A percentile compares a stretch with the other conserved stretches of the same genome.
These are phyloP conservation scores for Chymomyza caudatula DNA, from an alignment of 2,888 invertebrate genomes.

Conservation along the genomic window DNA sequence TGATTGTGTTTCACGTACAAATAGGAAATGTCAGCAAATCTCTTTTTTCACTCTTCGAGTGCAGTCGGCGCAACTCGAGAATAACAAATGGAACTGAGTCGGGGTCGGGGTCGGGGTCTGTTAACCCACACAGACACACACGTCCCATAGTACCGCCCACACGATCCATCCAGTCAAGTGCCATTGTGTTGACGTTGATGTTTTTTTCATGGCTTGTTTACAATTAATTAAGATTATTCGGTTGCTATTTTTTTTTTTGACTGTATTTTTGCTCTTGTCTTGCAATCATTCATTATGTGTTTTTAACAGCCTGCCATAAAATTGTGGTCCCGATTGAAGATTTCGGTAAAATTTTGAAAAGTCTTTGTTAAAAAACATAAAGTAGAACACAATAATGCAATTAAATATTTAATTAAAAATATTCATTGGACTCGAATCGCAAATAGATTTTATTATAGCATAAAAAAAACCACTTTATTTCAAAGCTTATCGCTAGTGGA, in stretches of 20 bases:
- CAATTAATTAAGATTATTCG: constrained; percentile 60
- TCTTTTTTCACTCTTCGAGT: constrained; percentile 38
- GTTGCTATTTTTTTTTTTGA: constrained; percentile 46
- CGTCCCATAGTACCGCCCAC: not conserved
- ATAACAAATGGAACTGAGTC: constrained; percentile 19
- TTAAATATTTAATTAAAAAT: not conserved
- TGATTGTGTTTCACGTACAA: constrained; percentile 55
- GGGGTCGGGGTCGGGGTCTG: not conserved
- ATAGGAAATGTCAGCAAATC: constrained; percentile 51
- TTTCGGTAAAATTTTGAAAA: not conserved
- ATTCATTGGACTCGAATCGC: not conserved
- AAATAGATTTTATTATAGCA: no score
- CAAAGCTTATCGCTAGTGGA: no score
- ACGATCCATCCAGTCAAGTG: constrained; percentile 1
- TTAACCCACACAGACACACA: not conserved
- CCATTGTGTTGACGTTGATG: constrained; percentile 21
- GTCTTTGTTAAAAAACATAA: not conserved
- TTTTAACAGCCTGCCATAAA: constrained; percentile 35
- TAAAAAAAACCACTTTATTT: no score
- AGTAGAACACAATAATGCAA: not conserved
- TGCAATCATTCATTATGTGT: constrained; percentile 42
- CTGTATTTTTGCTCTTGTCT: not conserved
- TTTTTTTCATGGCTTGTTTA: constrained; percentile 59
- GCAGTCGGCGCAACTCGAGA: constrained; percentile 17
- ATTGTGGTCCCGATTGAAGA: constrained; percentile 17